Evolutionary conservation across 2,113 vertebrate species (phyloP).

Genomic region (Rhynchomys soricoides): DNA sequence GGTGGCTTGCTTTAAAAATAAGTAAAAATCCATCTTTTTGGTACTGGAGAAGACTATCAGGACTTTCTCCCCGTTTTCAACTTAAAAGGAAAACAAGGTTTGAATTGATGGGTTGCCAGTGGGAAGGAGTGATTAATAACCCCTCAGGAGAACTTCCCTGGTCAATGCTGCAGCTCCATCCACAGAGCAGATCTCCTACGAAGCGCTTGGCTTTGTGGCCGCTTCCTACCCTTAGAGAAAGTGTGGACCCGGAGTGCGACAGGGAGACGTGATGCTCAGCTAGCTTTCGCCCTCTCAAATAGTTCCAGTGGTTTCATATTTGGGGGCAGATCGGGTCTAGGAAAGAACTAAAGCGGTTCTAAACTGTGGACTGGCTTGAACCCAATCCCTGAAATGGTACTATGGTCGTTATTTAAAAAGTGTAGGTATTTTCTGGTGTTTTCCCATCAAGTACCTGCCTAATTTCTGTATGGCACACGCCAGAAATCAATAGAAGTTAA

Average conservation of each 20-base stretch:
- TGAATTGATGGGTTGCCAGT: background rate
- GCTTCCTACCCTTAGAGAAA: slow-evolving; percentile 36
- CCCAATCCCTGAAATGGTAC: slow-evolving; percentile 89
- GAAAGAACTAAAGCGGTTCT: slow-evolving; percentile 77
- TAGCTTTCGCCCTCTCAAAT: slow-evolving; percentile 57
- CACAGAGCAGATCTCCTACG: background rate
- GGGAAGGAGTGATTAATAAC: background rate
- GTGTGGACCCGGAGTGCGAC: background rate
- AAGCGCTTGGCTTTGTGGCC: background rate
- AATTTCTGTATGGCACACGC: slow-evolving; percentile 99
- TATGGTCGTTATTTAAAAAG: slow-evolving; percentile 87
- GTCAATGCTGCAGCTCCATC: background rate
- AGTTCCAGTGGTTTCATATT: slow-evolving; percentile 66
- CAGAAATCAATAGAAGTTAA: slow-evolving; percentile 99
- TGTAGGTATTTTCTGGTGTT: slow-evolving; percentile 96
- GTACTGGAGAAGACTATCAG: background rate
- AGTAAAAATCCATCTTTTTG: background rate
- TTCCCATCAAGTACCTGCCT: slow-evolving; percentile 99
- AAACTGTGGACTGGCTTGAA: slow-evolving; percentile 84
- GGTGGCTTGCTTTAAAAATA: background rate
- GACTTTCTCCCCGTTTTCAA: background rate
- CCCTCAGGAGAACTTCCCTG: background rate
- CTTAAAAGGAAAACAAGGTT: background rate
- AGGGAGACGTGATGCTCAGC: background rate
- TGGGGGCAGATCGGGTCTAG: slow-evolving; percentile 52